Percentiles rank a stretch among this genome's conserved stretches.
phyloP scores from a whole-genome alignment of 2,113 vertebrate genomes.

The Nycticorax nycticorax region DNA sequence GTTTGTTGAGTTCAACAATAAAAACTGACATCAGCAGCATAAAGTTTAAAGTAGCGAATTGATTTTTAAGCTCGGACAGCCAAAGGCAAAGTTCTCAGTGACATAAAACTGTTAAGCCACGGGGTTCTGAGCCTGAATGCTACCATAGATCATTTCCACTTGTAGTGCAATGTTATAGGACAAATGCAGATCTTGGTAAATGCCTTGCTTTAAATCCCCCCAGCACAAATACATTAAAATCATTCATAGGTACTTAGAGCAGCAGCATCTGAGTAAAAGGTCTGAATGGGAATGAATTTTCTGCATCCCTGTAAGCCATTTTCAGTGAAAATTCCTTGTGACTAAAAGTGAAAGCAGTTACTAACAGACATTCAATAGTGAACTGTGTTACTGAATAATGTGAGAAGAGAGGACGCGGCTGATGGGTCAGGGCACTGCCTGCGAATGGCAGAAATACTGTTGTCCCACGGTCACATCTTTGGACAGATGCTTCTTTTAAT shows the following conservation, averaged over 20 bases:
- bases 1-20: slow-evolving; percentile 38
- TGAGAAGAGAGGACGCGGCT: background rate
- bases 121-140: background rate
- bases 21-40: slow-evolving; percentile 46
- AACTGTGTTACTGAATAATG: background rate
- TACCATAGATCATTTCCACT: slow-evolving; percentile 29
- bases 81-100: slow-evolving; percentile 51
- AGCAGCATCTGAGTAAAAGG: background rate
- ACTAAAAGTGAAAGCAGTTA: background rate
- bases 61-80: slow-evolving; percentile 53
- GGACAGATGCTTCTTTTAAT: background rate
- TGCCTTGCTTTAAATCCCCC: slow-evolving; percentile 6
- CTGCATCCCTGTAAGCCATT: background rate
- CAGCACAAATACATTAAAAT: background rate
- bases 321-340: background rate
- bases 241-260: background rate
- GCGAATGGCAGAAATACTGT: background rate
- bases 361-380: background rate
- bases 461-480: background rate
- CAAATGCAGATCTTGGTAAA: background rate
- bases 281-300: background rate
- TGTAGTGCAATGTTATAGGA: background rate
- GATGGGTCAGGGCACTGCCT: background rate
- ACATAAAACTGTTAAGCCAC: slow-evolving; percentile 9
- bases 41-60: slow-evolving; percentile 45